Conservation (phyloP, 2,888 invertebrate genomes). For the Brenthis ino region DNA sequence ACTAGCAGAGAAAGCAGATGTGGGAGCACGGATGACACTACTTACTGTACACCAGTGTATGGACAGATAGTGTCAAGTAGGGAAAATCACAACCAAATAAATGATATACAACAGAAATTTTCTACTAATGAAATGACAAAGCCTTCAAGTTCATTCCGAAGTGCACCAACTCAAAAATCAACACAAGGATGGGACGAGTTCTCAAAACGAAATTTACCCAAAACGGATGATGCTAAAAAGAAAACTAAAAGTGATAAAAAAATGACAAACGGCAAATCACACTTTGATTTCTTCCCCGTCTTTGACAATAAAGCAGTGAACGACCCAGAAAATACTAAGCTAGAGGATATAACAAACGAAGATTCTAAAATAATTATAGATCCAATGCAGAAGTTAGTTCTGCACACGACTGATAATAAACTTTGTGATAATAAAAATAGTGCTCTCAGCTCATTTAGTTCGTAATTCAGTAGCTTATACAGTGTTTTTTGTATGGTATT, state of each 20-base stretch:
- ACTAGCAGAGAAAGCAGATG: slow-evolving; percentile 56
- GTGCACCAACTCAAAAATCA: slow-evolving; percentile 53
- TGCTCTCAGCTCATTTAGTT: slow-evolving; percentile 77
- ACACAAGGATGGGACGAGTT: slow-evolving; percentile 69
- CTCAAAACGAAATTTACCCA: slow-evolving; percentile 70
- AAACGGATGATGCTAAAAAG: slow-evolving; percentile 57
- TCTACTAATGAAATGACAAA: slow-evolving; percentile 61
- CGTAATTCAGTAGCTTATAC: slow-evolving; percentile 69
- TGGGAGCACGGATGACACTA: slow-evolving; percentile 62
- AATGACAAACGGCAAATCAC: slow-evolving; percentile 67
- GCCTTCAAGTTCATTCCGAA: slow-evolving; percentile 71
- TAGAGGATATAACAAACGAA: slow-evolving; percentile 48
- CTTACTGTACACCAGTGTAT: slow-evolving; percentile 76
- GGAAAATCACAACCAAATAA: slow-evolving; percentile 77
- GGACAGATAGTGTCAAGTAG: slow-evolving; percentile 76
- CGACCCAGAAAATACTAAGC: slow-evolving; percentile 44
- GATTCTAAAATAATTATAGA: slow-evolving; percentile 78
- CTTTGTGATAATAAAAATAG: slow-evolving; percentile 80
- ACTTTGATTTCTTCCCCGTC: slow-evolving; percentile 75
- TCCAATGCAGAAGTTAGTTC: slow-evolving; percentile 79
- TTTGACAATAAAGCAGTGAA: slow-evolving; percentile 67
- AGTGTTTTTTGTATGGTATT: slow-evolving; percentile 64
- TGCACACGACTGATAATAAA: slow-evolving; percentile 81
- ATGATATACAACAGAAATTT: slow-evolving; percentile 75
- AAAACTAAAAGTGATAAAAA: slow-evolving; percentile 61